Evolutionary conservation across 2,888 invertebrate genomes (phyloP).

Genomic region (Acronicta alni): DNA sequence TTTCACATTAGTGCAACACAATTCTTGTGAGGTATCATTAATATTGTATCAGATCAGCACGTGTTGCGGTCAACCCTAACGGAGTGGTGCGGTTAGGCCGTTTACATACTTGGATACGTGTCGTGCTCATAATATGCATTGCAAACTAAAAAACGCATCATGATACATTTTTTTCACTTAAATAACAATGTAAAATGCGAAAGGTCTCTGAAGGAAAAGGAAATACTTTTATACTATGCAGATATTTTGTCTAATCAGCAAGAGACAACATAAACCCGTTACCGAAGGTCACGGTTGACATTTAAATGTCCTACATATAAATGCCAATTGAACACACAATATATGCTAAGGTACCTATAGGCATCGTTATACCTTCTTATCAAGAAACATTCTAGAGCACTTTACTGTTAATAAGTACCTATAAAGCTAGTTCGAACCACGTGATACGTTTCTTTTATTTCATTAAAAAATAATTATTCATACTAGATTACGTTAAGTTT

Average conservation of each 20-base stretch:
- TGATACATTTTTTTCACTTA: too few relatives aligned
- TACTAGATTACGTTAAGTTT: too few relatives aligned
- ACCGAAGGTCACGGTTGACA: constrained; percentile 20
- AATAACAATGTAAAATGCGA: too few relatives aligned
- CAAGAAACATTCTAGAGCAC: too few relatives aligned
- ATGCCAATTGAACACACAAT: constrained; percentile 15
- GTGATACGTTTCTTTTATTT: too few relatives aligned
- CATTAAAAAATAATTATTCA: too few relatives aligned
- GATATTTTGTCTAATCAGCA: constrained; percentile 4
- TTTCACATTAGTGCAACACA: constrained; percentile 29
- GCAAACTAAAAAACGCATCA: not conserved
- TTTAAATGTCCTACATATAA: constrained; percentile 25
- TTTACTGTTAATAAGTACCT: too few relatives aligned
- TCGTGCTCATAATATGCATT: not conserved
- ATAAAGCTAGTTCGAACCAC: too few relatives aligned
- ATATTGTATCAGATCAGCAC: constrained; percentile 55
- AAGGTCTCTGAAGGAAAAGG: too few relatives aligned
- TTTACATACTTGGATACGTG: constrained; percentile 31
- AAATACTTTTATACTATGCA: too few relatives aligned
- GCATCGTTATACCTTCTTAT: not conserved
- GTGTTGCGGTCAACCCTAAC: constrained; percentile 54
- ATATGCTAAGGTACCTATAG: too few relatives aligned
- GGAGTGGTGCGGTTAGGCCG: constrained; percentile 45
- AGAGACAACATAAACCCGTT: constrained; percentile 20
- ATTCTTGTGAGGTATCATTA: constrained; percentile 52